These are phyloP conservation scores for Incurvaria masculella DNA, from an alignment of 2,888 invertebrate genomes.

Conservation along the genomic window DNA sequence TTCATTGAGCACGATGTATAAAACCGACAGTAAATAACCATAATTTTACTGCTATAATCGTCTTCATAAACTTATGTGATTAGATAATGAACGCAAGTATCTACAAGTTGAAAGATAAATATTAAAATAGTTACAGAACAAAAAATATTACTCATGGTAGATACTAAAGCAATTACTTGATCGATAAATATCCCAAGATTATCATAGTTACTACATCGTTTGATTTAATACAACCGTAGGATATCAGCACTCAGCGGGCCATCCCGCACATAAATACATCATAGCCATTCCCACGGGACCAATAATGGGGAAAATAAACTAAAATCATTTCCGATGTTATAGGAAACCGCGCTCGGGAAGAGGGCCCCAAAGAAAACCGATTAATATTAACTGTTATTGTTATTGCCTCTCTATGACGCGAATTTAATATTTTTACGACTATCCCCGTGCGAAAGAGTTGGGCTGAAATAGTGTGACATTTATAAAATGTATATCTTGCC, in stretches of 20 bases:
- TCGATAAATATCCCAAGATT: background rate
- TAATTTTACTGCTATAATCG: no score
- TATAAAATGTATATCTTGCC: no score
- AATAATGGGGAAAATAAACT: slow-evolving; percentile 53
- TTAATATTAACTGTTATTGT: slow-evolving; percentile 57
- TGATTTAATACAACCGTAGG: background rate
- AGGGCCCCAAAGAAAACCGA: slow-evolving; percentile 53
- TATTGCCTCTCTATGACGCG: slow-evolving; percentile 41
- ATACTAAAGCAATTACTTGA: background rate
- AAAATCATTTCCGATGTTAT: slow-evolving; percentile 29
- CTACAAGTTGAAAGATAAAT: no score
- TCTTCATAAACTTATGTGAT: no score
- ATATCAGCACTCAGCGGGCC: background rate
- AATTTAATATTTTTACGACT: slow-evolving; percentile 49
- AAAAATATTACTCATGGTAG: no score
- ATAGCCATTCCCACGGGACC: slow-evolving; percentile 45
- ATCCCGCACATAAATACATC: slow-evolving; percentile 50
- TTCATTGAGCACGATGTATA: no score
- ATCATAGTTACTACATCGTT: background rate
- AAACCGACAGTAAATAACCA: no score
- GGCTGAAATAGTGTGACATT: no score
- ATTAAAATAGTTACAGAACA: no score
- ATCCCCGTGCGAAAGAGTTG: slow-evolving; percentile 40
- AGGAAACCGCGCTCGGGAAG: slow-evolving; percentile 26
- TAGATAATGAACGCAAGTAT: no score